phyloP scores from a whole-genome alignment of 2,888 invertebrate genomes.

The Lingula anatina region DNA sequence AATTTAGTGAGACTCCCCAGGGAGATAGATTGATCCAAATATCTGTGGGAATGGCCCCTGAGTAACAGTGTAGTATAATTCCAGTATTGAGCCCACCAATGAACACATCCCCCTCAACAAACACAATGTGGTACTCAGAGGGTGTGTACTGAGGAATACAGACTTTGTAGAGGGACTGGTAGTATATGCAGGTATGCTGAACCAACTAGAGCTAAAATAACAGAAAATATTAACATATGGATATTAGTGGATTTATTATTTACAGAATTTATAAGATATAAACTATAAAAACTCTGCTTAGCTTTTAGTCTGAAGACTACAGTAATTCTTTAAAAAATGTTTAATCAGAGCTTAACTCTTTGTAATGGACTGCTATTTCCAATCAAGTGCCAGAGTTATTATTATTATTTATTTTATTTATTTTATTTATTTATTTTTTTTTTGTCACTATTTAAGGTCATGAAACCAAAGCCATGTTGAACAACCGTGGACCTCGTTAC shows the following conservation, averaged over 20 bases:
- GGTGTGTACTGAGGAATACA: conserved; percentile 92
- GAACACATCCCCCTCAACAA: conserved; percentile 55
- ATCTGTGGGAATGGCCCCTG: too few species aligned
- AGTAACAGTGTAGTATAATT: too few species aligned
- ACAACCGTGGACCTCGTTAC: conserved; percentile 90
- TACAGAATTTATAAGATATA: not conserved
- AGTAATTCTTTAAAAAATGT: too few species aligned
- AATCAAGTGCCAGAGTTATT: too few species aligned
- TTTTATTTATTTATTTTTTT: too few species aligned
- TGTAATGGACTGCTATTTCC: too few species aligned
- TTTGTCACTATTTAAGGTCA: conserved; percentile 76
- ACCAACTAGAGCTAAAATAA: not conserved
- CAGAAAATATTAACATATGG: not conserved
- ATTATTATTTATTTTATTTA: too few species aligned
- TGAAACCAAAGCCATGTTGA: conserved; percentile 96
- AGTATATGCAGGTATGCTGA: conserved; percentile 74
- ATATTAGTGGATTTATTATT: not conserved
- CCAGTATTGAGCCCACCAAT: conserved; percentile 2
- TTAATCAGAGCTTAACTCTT: too few species aligned
- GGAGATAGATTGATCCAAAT: too few species aligned
- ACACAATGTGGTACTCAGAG: conserved; percentile 85
- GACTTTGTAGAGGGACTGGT: conserved; percentile 95
- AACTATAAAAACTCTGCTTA: not conserved
- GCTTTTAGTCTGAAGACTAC: not conserved
- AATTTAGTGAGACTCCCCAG: too few species aligned